phyloP scores from a whole-genome alignment of 2,113 vertebrate genomes.

The Laticauda colubrina region DNA sequence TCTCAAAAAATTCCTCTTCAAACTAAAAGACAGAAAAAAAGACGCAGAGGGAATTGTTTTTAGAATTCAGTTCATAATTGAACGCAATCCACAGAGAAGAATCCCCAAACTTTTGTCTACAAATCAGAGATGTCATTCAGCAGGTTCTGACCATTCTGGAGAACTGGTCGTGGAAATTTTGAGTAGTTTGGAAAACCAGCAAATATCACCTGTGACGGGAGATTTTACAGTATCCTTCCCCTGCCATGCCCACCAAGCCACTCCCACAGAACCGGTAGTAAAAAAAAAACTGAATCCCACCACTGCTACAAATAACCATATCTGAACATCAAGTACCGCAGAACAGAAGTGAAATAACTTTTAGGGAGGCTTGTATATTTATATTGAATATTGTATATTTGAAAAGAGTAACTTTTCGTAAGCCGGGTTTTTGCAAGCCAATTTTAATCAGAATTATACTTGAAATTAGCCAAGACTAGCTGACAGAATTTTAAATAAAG shows the following conservation, averaged over 20 bases:
- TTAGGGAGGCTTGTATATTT: background rate
- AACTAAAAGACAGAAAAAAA: constrained; percentile 70
- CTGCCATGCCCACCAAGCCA: too few species aligned
- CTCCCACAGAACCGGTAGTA: too few species aligned
- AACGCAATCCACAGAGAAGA: background rate
- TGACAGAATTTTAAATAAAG: background rate
- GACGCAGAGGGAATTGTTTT: background rate
- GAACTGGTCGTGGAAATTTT: too few species aligned
- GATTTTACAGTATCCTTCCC: too few species aligned
- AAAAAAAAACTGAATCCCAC: too few species aligned
- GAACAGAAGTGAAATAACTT: background rate
- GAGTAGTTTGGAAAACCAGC: too few species aligned
- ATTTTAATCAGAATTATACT: background rate
- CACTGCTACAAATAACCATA: background rate
- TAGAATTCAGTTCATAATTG: background rate
- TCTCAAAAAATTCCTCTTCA: constrained; percentile 82
- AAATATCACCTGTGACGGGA: too few species aligned
- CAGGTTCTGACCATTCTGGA: too few species aligned
- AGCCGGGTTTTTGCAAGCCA: background rate
- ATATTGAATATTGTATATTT: background rate
- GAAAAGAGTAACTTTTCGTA: background rate
- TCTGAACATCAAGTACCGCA: background rate
- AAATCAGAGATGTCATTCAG: too few species aligned
- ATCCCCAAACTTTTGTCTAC: background rate
- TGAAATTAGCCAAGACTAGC: background rate